Base-by-base conservation (phyloP, 2,797 vertebrate genomes). In the Lacerta agilis region DNA sequence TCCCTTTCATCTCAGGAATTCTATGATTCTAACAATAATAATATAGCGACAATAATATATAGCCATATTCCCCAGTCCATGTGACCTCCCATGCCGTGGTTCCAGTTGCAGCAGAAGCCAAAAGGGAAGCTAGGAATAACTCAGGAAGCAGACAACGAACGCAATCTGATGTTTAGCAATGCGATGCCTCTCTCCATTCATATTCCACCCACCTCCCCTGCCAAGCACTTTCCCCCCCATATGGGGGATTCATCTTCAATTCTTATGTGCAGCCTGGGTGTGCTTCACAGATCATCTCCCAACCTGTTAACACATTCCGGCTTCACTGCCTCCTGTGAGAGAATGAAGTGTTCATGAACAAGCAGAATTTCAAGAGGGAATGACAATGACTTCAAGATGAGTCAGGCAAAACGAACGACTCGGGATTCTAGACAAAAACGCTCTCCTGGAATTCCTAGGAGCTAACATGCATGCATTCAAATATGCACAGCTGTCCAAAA, bases 301-400 rank as follows among this genome's bases (percentile, higher is more conserved):
- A 36, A 17, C 10, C 78, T 77, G 84, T 73, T 85, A 41, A 89
- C 77, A 87, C 33, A 38, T 92, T 82, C 69, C 84, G 20, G 29
- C 0, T 66, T 38, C 38, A 45, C 71, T 82, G 36, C 58, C 36
- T 83, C 61, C 71, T 7, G 58, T 36, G 82, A 86, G 4, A 23
- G 45, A 89, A 80, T 55, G 77, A 43, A 84, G 88, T 33, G 69
- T 29, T 82, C 49, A 80, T 33, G 72, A 73, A 87, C 0, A 0
- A 9, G 45, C 79, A 75, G 41, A 71, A 61, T 43, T 13, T 15
- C 64, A 43, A 77, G 58, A 3, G 38, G 38, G 49, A 33, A 29
- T 29, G 3, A 7, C 55, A 82, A 89, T 25, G 71, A 1, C 8
- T 84, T 41, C 27, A 1, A 49, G 64, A 61, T 25, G 36, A 83